Evolutionary conservation across 2,797 vertebrate species (phyloP).

Genomic region (Phalloptychus januarius): DNA sequence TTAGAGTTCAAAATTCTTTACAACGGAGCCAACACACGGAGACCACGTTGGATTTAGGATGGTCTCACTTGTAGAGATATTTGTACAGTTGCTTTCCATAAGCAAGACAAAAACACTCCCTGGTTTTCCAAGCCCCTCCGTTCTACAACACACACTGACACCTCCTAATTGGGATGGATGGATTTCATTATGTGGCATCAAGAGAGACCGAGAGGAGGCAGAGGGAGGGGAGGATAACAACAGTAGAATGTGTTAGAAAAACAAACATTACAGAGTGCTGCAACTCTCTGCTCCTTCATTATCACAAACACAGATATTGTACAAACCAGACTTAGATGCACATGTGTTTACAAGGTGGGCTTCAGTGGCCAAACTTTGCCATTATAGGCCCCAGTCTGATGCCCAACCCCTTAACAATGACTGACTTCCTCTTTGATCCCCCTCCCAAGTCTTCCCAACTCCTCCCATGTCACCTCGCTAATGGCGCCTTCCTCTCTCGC

Average conservation of each 20-base stretch:
- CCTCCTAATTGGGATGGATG: constrained; percentile 77
- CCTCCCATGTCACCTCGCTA: constrained; percentile 39
- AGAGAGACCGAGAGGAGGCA: constrained; percentile 59
- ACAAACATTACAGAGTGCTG: constrained; percentile 68
- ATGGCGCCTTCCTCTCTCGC: constrained; percentile 38
- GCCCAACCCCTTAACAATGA: constrained; percentile 11
- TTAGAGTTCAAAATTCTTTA: neutral
- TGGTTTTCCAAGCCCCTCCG: constrained; percentile 16
- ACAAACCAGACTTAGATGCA: constrained; percentile 25
- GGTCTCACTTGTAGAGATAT: constrained; percentile 7
- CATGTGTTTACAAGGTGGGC: constrained; percentile 42
- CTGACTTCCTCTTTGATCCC: constrained; percentile 14
- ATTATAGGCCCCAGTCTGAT: neutral
- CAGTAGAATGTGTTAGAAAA: constrained; percentile 63
- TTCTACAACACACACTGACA: constrained; percentile 56
- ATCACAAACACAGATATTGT: constrained; percentile 24
- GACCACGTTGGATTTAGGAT: neutral
- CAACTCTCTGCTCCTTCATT: constrained; percentile 27
- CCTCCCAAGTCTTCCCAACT: neutral
- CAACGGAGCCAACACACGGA: neutral
- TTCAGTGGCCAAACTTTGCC: constrained; percentile 14
- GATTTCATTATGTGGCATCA: constrained; percentile 70
- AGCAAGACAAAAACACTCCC: constrained; percentile 28
- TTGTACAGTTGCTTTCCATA: constrained; percentile 34
- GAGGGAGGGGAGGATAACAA: constrained; percentile 25